Conservation (phyloP, 2,797 vertebrate genomes). For the Neosilurus hyrtlii region DNA sequence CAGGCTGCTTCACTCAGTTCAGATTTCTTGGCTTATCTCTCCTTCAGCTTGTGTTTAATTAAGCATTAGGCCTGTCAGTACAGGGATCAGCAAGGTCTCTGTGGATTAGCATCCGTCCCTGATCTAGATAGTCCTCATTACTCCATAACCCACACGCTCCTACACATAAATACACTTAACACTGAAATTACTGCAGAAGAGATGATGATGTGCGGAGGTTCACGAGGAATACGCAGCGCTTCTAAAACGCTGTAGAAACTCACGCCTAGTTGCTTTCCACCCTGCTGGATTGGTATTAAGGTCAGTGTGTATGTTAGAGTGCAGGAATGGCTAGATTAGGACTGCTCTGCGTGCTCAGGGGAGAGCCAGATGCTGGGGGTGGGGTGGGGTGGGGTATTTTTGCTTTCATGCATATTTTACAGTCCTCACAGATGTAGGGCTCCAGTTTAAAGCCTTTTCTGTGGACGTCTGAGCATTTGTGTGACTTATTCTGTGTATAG, state of each 20-base stretch:
- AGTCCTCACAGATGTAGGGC: constrained; percentile 5
- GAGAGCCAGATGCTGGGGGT: constrained; percentile 54
- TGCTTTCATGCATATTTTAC: constrained; percentile 22
- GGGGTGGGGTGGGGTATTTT: not conserved
- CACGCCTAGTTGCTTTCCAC: constrained; percentile 45
- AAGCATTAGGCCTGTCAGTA: constrained; percentile 26
- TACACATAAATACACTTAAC: not conserved
- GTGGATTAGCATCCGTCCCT: constrained; percentile 18
- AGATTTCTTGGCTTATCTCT: not conserved
- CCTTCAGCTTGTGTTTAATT: constrained; percentile 34
- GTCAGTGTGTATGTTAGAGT: constrained; percentile 56
- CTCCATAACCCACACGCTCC: not conserved
- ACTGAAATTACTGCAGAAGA: not conserved
- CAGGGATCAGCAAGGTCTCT: constrained; percentile 30
- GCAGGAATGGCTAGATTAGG: constrained; percentile 41
- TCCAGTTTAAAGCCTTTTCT: constrained; percentile 4
- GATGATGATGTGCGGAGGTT: not conserved
- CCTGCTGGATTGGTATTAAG: constrained; percentile 58
- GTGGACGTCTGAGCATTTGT: constrained; percentile 10
- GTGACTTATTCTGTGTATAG: not conserved
- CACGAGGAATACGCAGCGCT: not conserved
- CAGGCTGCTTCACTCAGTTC: not conserved
- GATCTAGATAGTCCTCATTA: constrained; percentile 30
- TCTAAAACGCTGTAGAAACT: constrained; percentile 18
- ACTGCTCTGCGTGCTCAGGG: constrained; percentile 41